Percentiles rank a stretch among this genome's conserved stretches.
Evolutionary conservation across 2,113 vertebrate species (phyloP).

Genomic region (Indicator indicator): DNA sequence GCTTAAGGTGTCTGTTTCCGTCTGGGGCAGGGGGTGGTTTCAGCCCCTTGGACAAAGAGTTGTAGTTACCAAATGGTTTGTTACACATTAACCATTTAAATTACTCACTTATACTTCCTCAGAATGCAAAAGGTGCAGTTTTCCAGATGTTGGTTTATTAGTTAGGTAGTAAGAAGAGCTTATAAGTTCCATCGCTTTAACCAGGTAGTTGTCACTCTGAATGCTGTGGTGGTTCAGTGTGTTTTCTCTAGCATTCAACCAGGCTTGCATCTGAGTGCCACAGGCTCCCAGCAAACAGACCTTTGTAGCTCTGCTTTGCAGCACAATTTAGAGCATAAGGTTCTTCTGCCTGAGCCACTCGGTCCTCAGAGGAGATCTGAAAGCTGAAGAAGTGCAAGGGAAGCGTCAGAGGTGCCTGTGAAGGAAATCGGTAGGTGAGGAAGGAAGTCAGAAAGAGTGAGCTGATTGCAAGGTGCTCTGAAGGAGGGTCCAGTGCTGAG

Average conservation of each 20-base stretch:
- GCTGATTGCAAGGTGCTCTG: background rate
- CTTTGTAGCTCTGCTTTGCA: background rate
- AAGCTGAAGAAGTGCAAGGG: constrained; percentile 37
- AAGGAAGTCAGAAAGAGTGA: constrained; percentile 21
- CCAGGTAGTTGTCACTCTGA: background rate
- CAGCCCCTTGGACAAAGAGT: background rate
- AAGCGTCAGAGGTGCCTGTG: constrained; percentile 13
- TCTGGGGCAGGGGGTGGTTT: fast-evolving
- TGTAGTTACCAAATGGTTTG: background rate
- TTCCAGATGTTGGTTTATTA: background rate
- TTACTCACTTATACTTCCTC: background rate
- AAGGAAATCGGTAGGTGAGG: constrained; percentile 13
- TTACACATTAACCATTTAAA: background rate
- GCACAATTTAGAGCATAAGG: background rate
- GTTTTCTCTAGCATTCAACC: background rate
- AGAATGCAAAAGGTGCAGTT: background rate
- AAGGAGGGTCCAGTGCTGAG: background rate
- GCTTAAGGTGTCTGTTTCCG: background rate
- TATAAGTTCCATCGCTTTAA: background rate
- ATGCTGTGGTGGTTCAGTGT: background rate
- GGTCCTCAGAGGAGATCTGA: constrained; percentile 19
- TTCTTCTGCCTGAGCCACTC: background rate
- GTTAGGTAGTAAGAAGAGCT: background rate
- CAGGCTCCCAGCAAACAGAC: background rate
- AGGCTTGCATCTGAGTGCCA: fast-evolving